A percentile compares a stretch with the other conserved stretches of the same genome.
Conservation (phyloP, 2,797 vertebrate genomes). For the Lemur catta region DNA sequence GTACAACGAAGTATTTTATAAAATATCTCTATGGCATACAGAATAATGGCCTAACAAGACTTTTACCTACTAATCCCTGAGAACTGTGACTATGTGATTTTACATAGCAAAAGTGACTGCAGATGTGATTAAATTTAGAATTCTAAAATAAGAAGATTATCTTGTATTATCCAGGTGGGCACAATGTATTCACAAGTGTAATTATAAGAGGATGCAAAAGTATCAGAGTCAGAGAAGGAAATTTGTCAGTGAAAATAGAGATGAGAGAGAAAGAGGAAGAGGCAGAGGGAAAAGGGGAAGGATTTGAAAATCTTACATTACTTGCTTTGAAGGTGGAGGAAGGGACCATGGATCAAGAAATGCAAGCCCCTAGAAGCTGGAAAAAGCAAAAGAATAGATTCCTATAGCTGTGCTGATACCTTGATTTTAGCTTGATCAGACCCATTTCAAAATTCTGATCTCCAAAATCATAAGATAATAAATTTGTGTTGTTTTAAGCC, state of each 20-base stretch:
- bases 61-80: not conserved
- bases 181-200: not conserved
- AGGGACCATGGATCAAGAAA: not conserved
- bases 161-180: not conserved
- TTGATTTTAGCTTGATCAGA: not conserved
- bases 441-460: not conserved
- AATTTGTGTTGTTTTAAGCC: not conserved
- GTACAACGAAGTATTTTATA: not conserved
- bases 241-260: not conserved
- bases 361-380: not conserved
- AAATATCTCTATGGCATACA: not conserved
- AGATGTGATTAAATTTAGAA: not conserved
- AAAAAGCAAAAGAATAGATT: not conserved
- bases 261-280: not conserved
- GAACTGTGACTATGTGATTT: not conserved
- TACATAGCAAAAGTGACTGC: not conserved
- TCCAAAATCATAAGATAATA: not conserved
- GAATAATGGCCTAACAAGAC: not conserved
- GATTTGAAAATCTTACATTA: not conserved
- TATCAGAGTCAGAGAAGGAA: not conserved
- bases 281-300: too few species aligned
- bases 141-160: not conserved
- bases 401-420: rapidly evolving
- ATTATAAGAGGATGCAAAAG: not conserved
- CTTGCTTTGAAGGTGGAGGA: not conserved